Evolutionary conservation across 2,113 vertebrate species (phyloP).

Genomic region (Alosa alosa): DNA sequence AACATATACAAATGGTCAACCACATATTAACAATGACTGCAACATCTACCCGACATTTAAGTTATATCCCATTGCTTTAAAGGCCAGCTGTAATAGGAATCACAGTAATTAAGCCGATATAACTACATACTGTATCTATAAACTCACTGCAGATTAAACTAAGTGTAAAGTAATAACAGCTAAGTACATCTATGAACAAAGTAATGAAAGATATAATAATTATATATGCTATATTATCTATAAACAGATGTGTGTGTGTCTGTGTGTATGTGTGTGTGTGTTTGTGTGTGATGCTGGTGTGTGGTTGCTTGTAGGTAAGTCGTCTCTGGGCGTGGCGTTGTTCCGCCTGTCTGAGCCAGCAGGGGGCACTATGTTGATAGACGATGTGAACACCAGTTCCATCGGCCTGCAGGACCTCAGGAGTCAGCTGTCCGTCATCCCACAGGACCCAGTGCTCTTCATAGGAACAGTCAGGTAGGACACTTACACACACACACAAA

Average conservation of each 20-base stretch:
- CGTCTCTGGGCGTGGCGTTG: conserved; percentile 73
- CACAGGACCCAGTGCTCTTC: conserved; percentile 80
- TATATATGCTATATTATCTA: too few relatives aligned
- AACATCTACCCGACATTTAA: too few relatives aligned
- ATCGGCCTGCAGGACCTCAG: conserved; percentile 74
- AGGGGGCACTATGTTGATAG: conserved; percentile 71
- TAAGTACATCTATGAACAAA: too few relatives aligned
- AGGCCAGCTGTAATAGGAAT: too few relatives aligned
- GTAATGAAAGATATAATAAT: too few relatives aligned
- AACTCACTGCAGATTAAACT: too few relatives aligned
- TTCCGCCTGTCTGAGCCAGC: conserved; percentile 75
- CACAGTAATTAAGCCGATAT: too few relatives aligned
- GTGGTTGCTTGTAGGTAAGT: conserved; percentile 69
- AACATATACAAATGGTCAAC: too few relatives aligned
- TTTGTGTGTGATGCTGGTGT: not conserved
- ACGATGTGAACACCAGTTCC: conserved; percentile 65
- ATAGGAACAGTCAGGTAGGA: conserved; percentile 76
- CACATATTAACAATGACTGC: too few relatives aligned
- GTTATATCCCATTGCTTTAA: too few relatives aligned
- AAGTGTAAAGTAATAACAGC: too few relatives aligned
- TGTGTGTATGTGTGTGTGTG: not conserved
- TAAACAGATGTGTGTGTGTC: not conserved
- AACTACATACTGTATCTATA: too few relatives aligned
- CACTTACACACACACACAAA: not conserved
- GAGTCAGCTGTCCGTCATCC: conserved; percentile 78